phyloP scores from a whole-genome alignment of 2,797 vertebrate species.

The Gymnoscopelus microlampas region DNA sequence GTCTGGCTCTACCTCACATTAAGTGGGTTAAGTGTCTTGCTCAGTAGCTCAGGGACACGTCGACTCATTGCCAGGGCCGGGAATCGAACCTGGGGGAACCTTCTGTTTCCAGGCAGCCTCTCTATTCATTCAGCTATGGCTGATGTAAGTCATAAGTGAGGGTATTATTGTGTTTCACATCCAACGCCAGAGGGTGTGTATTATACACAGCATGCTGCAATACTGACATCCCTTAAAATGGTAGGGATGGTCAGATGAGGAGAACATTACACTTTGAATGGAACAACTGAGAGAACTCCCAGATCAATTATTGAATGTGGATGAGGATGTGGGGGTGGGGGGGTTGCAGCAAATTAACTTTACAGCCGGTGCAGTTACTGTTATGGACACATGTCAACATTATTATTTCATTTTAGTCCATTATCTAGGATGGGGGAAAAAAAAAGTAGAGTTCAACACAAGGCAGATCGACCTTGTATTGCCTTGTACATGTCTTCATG shows the following conservation, averaged over 20 bases:
- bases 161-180: constrained; percentile 1
- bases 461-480: constrained; percentile 4
- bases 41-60: no score
- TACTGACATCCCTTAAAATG: constrained; percentile 9
- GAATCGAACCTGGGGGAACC: no score
- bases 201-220: constrained; percentile 7
- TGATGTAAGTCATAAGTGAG: background rate
- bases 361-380: no score
- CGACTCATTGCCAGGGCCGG: no score
- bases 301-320: no score
- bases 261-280: no score
- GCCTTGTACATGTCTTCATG: constrained; percentile 19
- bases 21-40: background rate
- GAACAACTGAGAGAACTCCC: no score
- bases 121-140: no score
- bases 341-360: no score
- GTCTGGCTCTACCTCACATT: no score
- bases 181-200: background rate
- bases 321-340: no score
- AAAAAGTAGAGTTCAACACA: constrained; percentile 17
- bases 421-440: background rate
- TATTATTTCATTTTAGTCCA: constrained; percentile 35
- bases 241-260: constrained; percentile 6
- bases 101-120: no score
- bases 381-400: constrained; percentile 33